Evolutionary conservation across 2,113 vertebrate genomes (phyloP).

Genomic region (Pterophyllum scalare): DNA sequence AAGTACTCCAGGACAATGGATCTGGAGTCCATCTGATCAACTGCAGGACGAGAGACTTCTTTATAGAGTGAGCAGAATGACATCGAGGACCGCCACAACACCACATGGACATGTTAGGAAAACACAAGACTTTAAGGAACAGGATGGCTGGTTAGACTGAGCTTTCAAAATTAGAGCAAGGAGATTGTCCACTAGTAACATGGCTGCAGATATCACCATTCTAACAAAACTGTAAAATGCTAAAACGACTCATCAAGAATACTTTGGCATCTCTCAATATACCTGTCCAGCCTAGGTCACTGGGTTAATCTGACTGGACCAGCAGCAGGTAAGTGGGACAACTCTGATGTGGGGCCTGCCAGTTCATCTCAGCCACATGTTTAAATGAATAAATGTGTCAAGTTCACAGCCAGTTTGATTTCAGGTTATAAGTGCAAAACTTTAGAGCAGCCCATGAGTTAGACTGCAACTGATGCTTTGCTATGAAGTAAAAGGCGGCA

Average conservation of each 20-base stretch:
- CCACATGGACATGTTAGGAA: background rate
- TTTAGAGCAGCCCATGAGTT: constrained; percentile 16
- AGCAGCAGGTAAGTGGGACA: constrained; percentile 8
- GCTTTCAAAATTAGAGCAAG: background rate
- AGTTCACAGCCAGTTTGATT: background rate
- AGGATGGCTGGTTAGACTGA: background rate
- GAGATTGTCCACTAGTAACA: no score
- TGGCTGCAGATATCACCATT: background rate
- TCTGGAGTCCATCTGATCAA: background rate
- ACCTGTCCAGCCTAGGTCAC: background rate
- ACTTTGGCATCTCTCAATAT: background rate
- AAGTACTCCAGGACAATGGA: background rate
- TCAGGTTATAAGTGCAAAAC: background rate
- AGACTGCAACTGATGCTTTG: background rate
- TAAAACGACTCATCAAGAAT: background rate
- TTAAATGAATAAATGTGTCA: constrained; percentile 19
- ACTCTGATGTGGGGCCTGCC: background rate
- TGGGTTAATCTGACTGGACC: constrained; percentile 37
- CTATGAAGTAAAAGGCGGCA: background rate
- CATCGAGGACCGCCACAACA: background rate
- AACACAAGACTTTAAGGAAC: background rate
- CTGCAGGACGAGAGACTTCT: background rate
- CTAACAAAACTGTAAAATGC: background rate
- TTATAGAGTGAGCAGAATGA: background rate
- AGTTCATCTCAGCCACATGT: constrained; percentile 21